These are phyloP conservation scores for Pelobates fuscus DNA, from an alignment of 2,113 vertebrate genomes.

Conservation along the genomic window DNA sequence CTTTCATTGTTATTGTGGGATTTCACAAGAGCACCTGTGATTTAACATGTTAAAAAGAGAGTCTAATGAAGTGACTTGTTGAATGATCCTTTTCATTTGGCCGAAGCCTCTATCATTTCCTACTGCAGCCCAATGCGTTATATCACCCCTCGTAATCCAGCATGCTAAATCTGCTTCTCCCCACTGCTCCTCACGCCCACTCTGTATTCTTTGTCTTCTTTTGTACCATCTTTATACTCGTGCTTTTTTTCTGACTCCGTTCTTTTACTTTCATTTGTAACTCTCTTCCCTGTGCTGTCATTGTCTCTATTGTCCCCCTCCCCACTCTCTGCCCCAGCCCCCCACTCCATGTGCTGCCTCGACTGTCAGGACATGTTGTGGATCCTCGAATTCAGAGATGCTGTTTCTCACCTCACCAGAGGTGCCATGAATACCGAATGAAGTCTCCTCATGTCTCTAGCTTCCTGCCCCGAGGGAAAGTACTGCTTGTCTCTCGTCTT, in stretches of 20 bases:
- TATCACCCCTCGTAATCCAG: neutral
- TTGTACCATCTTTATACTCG: neutral
- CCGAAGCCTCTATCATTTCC: neutral
- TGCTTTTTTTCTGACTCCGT: slow-evolving; percentile 2
- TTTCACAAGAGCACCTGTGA: neutral
- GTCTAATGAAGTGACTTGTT: neutral
- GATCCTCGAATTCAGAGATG: slow-evolving; percentile 46
- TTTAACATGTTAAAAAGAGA: neutral
- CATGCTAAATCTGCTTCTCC: slow-evolving; percentile 11
- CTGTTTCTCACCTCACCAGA: slow-evolving; percentile 46
- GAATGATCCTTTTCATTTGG: slow-evolving; percentile 9
- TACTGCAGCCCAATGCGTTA: slow-evolving; percentile 2
- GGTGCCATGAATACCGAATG: slow-evolving; percentile 49
- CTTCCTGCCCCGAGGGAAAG: slow-evolving; percentile 43
- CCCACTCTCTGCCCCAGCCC: neutral
- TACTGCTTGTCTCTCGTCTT: slow-evolving; percentile 38
- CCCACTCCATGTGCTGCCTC: slow-evolving; percentile 30
- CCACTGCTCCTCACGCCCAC: slow-evolving; percentile 32
- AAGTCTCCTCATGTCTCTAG: slow-evolving; percentile 40
- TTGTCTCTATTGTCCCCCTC: neutral
- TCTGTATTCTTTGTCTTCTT: slow-evolving; percentile 29
- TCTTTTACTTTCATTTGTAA: slow-evolving; percentile 30
- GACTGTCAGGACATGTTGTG: slow-evolving; percentile 44
- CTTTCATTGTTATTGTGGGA: neutral
- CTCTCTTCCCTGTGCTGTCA: neutral